Percentiles rank a stretch among this genome's conserved stretches.
These are phyloP conservation scores for Phaenicophaeus curvirostris DNA, from an alignment of 2,797 vertebrate species.

Conservation along the genomic window DNA sequence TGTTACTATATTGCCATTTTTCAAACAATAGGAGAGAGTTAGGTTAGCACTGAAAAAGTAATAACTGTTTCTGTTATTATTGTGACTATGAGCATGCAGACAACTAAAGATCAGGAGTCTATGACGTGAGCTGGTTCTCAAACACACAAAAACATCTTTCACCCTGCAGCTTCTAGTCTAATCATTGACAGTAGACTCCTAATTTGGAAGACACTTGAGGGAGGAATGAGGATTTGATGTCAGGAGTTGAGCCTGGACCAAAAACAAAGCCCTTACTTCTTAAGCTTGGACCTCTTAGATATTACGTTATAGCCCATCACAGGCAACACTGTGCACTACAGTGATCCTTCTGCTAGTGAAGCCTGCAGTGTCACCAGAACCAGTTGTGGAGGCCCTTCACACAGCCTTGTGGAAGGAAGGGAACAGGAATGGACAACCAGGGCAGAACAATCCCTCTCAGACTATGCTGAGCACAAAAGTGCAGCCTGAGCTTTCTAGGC, in stretches of 20 bases:
- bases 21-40: background rate
- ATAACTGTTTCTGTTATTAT: background rate
- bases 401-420: background rate
- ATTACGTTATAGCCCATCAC: background rate
- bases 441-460: background rate
- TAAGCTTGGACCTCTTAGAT: background rate
- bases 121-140: background rate
- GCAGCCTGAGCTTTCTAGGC: background rate
- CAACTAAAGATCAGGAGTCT: background rate
- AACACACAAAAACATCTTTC: background rate
- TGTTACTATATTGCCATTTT: background rate
- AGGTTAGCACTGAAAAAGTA: background rate
- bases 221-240: background rate
- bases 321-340: background rate
- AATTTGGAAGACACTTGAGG: background rate
- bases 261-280: background rate
- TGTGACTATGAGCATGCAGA: background rate
- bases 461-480: background rate
- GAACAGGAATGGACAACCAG: background rate
- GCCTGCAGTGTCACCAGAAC: background rate
- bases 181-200: background rate
- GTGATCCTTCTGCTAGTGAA: background rate
- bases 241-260: background rate
- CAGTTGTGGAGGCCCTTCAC: background rate
- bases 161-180: background rate